Conservation (phyloP, 2,797 vertebrate species). For the Etheostoma perlongum region DNA sequence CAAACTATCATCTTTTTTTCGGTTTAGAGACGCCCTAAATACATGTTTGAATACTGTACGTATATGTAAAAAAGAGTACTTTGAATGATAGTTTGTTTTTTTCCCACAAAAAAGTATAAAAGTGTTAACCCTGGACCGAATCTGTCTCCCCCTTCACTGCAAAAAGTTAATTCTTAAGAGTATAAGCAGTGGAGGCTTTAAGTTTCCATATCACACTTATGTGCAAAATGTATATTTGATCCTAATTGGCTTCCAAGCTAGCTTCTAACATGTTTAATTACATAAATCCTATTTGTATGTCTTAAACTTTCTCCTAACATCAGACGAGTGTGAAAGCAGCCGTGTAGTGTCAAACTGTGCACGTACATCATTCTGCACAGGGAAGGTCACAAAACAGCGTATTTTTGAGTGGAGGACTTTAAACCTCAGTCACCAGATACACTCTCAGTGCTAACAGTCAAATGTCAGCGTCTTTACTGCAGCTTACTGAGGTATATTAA, state of each 20-base stretch:
- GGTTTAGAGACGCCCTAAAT: too few species aligned
- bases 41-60: too few species aligned
- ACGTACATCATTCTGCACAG: background rate
- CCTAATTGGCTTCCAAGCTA: background rate
- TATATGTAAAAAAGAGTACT: too few species aligned
- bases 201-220: background rate
- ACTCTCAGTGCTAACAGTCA: background rate
- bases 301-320: background rate
- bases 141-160: background rate
- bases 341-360: background rate
- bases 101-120: background rate
- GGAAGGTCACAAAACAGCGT: background rate
- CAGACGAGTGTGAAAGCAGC: background rate
- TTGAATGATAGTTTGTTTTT: too few species aligned
- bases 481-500: background rate
- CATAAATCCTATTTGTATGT: background rate
- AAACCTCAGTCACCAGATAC: background rate
- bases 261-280: background rate
- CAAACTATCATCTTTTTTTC: too few species aligned
- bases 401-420: background rate
- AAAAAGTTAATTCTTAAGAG: background rate
- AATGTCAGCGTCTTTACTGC: constrained; percentile 3
- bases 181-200: background rate
- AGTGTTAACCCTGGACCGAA: background rate
- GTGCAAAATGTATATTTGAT: background rate